Evolutionary conservation across 1,140 invertebrate species (phyloP), one percentile per base, ranked within the genome.

Genomic region (Drosophila burlai): DNA sequence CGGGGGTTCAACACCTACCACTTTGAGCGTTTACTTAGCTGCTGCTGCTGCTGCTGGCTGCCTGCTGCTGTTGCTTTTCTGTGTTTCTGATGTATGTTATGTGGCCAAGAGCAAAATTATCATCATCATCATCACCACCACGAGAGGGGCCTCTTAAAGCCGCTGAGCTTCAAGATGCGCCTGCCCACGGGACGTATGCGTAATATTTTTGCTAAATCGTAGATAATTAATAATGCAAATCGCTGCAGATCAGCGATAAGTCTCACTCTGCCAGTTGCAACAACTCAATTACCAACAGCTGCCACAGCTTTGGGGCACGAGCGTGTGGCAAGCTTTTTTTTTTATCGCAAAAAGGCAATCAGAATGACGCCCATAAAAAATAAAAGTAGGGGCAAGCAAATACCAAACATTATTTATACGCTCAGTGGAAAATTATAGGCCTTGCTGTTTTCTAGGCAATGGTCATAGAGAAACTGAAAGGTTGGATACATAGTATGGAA

Each of bases 201-300:
- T 87, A 83, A 80, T 68, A 86, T 66, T 61, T 73, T 73, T 46
- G 26, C 61, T 46, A 55, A 76, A 57, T 85, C 55, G 49, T 81
- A 29, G 46, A 72, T 86, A 86, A 86, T 86, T 86, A 89, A 89
- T 86, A 83, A 87, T 83, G 64, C 71, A 80, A 83, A 83, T 69
- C 73, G 45, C 43, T 47, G 21, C 57, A 79, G 67, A 73, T 73
- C 69, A 73, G 24, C 68, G 69, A 73, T 61, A 73, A 73, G 29
- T 60, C 46, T 69, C 46, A 40, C 36, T 36, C 34, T 13, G 34
- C 18, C 40, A 58, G 55, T 76, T 64, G 80, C 81, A 61, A 87
- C 83, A 86, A 83, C 84, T 89, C 72, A 87, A 87, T 86, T 86
- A 74, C 66, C n/a, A 66, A 72, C 81, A 62, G 61, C 74, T 60